Evolutionary conservation across 1,140 invertebrate genomes (phyloP), one percentile per base, ranked within the genome.

Genomic region (Drosophila rhopaloa): DNA sequence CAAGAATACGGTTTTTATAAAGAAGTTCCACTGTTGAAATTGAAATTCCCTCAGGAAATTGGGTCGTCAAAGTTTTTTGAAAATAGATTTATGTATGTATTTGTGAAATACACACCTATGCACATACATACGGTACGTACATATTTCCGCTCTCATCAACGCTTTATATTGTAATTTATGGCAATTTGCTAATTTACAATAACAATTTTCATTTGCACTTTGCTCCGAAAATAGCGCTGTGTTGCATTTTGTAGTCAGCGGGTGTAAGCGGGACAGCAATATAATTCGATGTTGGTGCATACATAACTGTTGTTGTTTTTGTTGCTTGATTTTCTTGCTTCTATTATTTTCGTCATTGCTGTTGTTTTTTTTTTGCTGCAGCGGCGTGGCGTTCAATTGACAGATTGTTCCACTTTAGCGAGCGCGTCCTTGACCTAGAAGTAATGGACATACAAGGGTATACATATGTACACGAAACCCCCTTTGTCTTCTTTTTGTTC

Each of bases 391-490:
- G 14, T 35, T 65, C 61, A 46, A 63, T 47, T 66, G 59, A 5
- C 65, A 57, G 51, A 56, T 65, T 60, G 63, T 62, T 54, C 75
- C 63, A 61, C 55, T 58, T 77, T 77, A 62, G 56, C 43, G 51
- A 59, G 57, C 27, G 41, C 53, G 75, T 77, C 75, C 75, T 77
- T 77, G 75, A 77, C 75, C 74, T 53, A 77, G 41, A 70, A 77
- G 51, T 37, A 35, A 65, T 68, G 27, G 41, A 53, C 46, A 43
- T 46, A 43, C 61, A 24, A n/a, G 8, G 4, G 11, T 7, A 13
- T 4, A n/a, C 19, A 16, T 10, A 32, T n/a, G 27, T 9, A 50
- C 29, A 32, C 9, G 4, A 8, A 13, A n/a, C 41, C 50, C 10
- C 19, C 10, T 40, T 27, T 46, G 10, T 5, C n/a, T 62, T 13